A percentile compares a stretch with the other conserved stretches of the same genome.
These are phyloP conservation scores for Pycnonotus jocosus DNA, from an alignment of 2,113 vertebrate genomes.

Conservation along the genomic window DNA sequence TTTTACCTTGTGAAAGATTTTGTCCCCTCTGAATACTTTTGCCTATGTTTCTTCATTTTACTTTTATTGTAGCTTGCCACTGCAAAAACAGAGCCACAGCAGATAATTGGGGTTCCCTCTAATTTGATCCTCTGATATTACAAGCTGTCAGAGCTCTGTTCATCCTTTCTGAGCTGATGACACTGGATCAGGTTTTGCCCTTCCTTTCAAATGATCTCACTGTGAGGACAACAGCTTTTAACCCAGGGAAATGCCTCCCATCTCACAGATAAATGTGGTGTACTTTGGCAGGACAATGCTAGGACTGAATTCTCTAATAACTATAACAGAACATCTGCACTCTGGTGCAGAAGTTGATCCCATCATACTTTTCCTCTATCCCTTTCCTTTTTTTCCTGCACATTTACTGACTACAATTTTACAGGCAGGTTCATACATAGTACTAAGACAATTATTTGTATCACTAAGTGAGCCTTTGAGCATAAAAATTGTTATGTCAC, in stretches of 20 bases:
- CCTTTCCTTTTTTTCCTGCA: background rate
- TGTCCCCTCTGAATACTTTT: background rate
- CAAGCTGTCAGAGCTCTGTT: background rate
- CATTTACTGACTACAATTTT: background rate
- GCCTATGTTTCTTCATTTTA: background rate
- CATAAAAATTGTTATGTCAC: background rate
- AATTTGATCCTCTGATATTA: background rate
- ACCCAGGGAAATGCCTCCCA: background rate
- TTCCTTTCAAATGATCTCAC: background rate
- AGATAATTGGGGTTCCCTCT: background rate
- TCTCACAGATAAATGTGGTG: background rate
- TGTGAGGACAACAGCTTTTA: background rate
- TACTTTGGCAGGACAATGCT: background rate
- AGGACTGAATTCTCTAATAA: background rate
- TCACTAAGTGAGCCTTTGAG: background rate
- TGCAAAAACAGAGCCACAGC: fast-evolving
- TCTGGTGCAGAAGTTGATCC: background rate
- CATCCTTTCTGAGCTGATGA: background rate
- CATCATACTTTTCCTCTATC: fast-evolving
- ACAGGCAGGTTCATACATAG: background rate
- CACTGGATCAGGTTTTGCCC: background rate
- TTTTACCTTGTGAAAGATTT: background rate
- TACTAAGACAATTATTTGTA: background rate
- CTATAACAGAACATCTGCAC: background rate
- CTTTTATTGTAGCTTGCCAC: background rate